phyloP scores from a whole-genome alignment of 2,888 invertebrate species.

The Epistrophe eligans region DNA sequence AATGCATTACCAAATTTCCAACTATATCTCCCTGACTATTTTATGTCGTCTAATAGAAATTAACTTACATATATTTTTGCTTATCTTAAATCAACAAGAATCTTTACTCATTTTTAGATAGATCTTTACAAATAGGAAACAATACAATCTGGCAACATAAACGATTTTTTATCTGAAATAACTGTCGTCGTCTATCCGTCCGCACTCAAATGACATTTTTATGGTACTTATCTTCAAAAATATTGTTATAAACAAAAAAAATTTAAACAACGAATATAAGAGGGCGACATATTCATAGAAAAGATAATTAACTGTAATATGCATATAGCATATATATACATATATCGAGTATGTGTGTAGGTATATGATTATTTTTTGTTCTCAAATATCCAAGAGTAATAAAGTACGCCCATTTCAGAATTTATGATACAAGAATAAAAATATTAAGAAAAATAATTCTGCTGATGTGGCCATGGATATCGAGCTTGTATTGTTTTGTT shows the following conservation, averaged over 20 bases:
- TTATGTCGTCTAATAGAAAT: constrained; percentile 44
- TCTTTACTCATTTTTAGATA: neutral
- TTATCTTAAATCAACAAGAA: constrained; percentile 67
- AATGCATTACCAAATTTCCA: neutral
- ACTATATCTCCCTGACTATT: constrained; percentile 12
- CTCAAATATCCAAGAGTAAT: constrained; percentile 11
- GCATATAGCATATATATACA: neutral
- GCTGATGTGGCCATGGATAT: neutral
- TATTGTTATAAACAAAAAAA: neutral
- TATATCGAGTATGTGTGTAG: neutral
- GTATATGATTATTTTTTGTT: neutral
- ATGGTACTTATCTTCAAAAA: constrained; percentile 18
- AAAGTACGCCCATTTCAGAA: constrained; percentile 38
- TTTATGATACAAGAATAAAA: constrained; percentile 10
- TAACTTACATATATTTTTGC: constrained; percentile 14
- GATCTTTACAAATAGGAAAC: neutral
- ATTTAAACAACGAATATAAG: constrained; percentile 6
- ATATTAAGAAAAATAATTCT: neutral
- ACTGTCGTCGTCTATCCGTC: constrained; percentile 17
- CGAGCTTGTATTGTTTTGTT: constrained; percentile 4
- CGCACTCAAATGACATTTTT: constrained; percentile 1
- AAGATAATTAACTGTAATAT: constrained; percentile 35
- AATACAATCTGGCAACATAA: neutral
- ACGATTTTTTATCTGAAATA: constrained; percentile 11
- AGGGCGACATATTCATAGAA: constrained; percentile 1